phyloP scores from a whole-genome alignment of 2,113 vertebrate genomes.

The Amblyopsis rosae region DNA sequence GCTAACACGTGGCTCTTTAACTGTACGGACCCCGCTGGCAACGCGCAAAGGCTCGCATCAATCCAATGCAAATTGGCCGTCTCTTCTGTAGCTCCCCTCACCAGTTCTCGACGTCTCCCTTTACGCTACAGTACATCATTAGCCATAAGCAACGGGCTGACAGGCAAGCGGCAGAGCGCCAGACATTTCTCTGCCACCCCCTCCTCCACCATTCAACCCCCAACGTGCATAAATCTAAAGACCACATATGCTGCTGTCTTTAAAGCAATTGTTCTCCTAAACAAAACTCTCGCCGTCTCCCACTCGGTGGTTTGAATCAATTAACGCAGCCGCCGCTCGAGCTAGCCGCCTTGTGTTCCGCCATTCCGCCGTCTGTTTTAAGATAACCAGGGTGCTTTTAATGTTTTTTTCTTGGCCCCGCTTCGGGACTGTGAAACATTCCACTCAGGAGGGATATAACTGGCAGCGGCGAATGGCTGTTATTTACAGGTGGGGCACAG shows the following conservation, averaged over 20 bases:
- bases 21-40: constrained; percentile 40
- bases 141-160: constrained; percentile 70
- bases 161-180: constrained; percentile 52
- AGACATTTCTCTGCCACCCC: constrained; percentile 24
- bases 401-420: constrained; percentile 40
- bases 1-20: constrained; percentile 53
- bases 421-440: constrained; percentile 47
- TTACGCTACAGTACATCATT: constrained; percentile 62
- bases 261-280: constrained; percentile 50
- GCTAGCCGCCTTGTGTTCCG: constrained; percentile 12
- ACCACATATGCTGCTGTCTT: constrained; percentile 65
- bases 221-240: constrained; percentile 60
- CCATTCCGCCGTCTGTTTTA: constrained; percentile 58
- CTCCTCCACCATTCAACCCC: not conserved
- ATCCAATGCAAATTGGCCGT: constrained; percentile 64
- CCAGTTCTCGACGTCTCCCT: constrained; percentile 15
- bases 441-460: constrained; percentile 50
- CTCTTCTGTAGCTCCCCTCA: constrained; percentile 36
- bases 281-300: constrained; percentile 14
- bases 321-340: constrained; percentile 54
- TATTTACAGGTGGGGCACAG: constrained; percentile 58
- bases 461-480: constrained; percentile 46
- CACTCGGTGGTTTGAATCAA: constrained; percentile 45
- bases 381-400: constrained; percentile 64
- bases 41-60: constrained; percentile 55